Base-by-base conservation (phyloP, 2,888 invertebrate genomes). In the Rhagonycha fulva region DNA sequence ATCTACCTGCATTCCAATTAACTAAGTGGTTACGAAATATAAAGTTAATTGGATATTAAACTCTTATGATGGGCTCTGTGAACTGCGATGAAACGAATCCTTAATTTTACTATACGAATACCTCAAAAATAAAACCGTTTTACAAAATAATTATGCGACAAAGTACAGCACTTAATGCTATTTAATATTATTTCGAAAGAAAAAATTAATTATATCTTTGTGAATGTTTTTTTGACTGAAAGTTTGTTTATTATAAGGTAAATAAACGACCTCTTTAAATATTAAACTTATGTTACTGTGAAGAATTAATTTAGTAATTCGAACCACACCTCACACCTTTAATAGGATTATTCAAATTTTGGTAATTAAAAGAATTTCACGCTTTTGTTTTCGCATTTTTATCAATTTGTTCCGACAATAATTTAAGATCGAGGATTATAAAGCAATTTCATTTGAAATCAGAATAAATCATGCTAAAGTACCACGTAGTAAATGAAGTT, bases 401-500 rank as follows among this genome's bases (percentile, higher is more conserved):
- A 47, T 47, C 47, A 47, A 47, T 47, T 47, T 47, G 47, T 47
- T 47, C 47, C n/a, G 47, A 47, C 47, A 47, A 47, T 47, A 47
- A 47, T 47, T 47, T 47, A 47, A n/a, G 47, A 47, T 47, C 7
- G 47, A 7, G n/a, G 47, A 47, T 47, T 47, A 47, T 47, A 24
- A 66, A 24, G 23, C 24, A 66, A 26, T 24, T 66, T 23, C 63
- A 66, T 66, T 61, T 62, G 12, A 26, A 72, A 72, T 68, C 47
- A 30, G 62, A 61, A 62, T 70, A 69, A 70, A 74, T 74, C 74
- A 63, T 23, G 63, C 69, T 63, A 68, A 62, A 47, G 62, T 19
- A 70, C 30, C 69, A 74, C 74, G 68, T 61, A 74, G 47, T 68
- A 70, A 74, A 69, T 74, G 68, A 74, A 74, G 74, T 74, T 74